Evolutionary conservation across 30 jellyfish, hydroid and myxozoan genomes (phyloP), one percentile per base, ranked within the genome.

Genomic region (Rhopilema esculentum): DNA sequence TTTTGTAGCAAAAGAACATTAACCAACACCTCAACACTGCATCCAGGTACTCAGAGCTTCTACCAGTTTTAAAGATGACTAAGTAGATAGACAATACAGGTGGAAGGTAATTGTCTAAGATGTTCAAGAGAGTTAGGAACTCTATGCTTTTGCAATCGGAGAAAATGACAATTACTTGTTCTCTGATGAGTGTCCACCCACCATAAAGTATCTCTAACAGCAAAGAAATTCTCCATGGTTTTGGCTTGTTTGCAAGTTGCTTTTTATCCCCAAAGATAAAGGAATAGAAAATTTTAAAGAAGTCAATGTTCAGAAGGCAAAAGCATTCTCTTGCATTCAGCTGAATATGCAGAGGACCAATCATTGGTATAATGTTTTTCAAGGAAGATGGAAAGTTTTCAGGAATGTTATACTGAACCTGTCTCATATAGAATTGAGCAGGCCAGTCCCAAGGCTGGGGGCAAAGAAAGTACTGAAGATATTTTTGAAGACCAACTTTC

Each of bases 381-480:
- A 66, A 49, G 25, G 27, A 64, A 2, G 32, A 17, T 8, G 83
- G 81, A 17, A 32, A 18, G 21, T 68, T 20, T 26, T 32, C 32
- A 51, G 85, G 77, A 28, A 50, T 16, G 28, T 68, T 31, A 49
- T 49, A 31, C 51, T 83, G 85, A 4, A 83, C 49, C 51, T 83
- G 85, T 29, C 92, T 68, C 92, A 83, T 83, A 50, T 83, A 83
- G 31, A 52, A 83, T 24, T 48, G 74, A 29, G 85, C 84, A 67
- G 92, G 85, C 92, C 90, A 80, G 27, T 80, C 90, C 32, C 82
- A 82, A 8, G 80, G 82, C 66, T 63, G 90, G 18, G 83, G 83
- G 66, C 80, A 80, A 65, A 80, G 25, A 48, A 64, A 80, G 19
- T 20, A 17, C 24, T 64, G 22, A 12, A 77, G 78, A 30, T 77